Evolutionary conservation across 2,888 invertebrate species (phyloP), one percentile per base, ranked within the genome.

Genomic region (Dryobotodes eremita): DNA sequence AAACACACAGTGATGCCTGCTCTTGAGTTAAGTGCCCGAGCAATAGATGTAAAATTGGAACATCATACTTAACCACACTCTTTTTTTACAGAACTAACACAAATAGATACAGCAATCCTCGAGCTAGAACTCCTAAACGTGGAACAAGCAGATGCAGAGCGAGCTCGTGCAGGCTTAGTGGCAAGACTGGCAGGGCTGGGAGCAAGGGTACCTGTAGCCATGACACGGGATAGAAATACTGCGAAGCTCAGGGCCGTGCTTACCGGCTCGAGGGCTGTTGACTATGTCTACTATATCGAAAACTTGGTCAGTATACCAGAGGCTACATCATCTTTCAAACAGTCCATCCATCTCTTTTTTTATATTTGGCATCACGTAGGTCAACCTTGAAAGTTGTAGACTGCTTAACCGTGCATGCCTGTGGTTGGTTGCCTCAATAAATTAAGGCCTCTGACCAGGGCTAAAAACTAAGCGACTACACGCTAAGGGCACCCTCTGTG

Each of bases 281-380:
- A 98, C 92, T 97, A 98, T 61, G 98, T 98, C 0, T 98, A 98
- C 91, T 97, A 98, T 90, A 97, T 99, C 66, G 98, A 98, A 93
- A 98, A 98, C 93, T 97, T 98, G 97, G 98, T 98, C 88, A 95
- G 97, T 70, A 11, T 36, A 48, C 26, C 68, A 70, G 31, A 23
- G 3, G 31, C 2, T 17, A 8, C 31, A 8, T 59, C 26, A 26
- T 59, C 15, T 59, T 26, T 59, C 59, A 61, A 17, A 61, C 31
- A 61, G 10, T 61, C 4, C 17, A 61, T 61, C 10, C 10, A 61
- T 31, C 20, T 31, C 17, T 61, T 61, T 2, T 31, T 61, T 42
- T 4, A 42, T 42, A 42, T 42, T 42, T 42, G 42, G 7, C 7
- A 42, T 42, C 42, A 4, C 42, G 42, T 7, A 42, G 42, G 42